Evolutionary conservation across 2,797 vertebrate genomes (phyloP).

Genomic region (Enteromius mattozi): DNA sequence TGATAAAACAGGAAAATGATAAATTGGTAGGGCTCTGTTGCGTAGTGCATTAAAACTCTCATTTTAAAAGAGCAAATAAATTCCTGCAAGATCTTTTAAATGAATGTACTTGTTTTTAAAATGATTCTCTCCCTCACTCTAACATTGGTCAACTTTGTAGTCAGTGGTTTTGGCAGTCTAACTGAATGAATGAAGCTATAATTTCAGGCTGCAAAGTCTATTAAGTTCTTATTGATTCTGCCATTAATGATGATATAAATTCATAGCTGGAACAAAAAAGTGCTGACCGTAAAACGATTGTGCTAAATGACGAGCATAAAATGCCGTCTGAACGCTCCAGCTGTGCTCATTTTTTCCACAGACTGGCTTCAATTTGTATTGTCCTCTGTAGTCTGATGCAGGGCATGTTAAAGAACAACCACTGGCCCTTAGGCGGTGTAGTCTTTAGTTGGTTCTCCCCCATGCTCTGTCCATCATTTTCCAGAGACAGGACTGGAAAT

Average conservation of each 20-base stretch:
- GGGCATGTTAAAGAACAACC: conserved; percentile 34
- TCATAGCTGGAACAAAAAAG: conserved; percentile 75
- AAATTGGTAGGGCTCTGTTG: background rate
- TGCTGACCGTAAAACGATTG: conserved; percentile 81
- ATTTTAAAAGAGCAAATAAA: conserved; percentile 2
- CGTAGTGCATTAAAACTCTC: background rate
- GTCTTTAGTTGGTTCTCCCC: conserved; percentile 31
- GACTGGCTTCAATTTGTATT: background rate
- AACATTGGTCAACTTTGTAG: conserved; percentile 36
- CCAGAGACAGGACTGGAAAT: conserved; percentile 42
- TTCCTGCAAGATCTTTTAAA: background rate
- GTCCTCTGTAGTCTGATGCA: conserved; percentile 21
- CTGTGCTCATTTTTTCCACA: conserved; percentile 25
- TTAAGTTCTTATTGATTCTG: conserved; percentile 85
- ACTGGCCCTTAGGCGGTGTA: background rate
- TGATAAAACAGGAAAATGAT: background rate
- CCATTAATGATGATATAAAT: conserved; percentile 84
- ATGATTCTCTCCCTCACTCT: conserved; percentile 9
- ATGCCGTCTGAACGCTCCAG: conserved; percentile 53
- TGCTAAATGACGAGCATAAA: conserved; percentile 81
- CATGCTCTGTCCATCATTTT: conserved; percentile 13
- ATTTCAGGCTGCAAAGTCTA: conserved; percentile 67
- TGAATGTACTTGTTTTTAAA: background rate
- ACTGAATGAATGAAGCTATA: conserved; percentile 57
- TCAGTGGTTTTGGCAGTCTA: conserved; percentile 27